phyloP scores from a whole-genome alignment of 1,140 invertebrate species.

The Diorhabda carinulata region DNA sequence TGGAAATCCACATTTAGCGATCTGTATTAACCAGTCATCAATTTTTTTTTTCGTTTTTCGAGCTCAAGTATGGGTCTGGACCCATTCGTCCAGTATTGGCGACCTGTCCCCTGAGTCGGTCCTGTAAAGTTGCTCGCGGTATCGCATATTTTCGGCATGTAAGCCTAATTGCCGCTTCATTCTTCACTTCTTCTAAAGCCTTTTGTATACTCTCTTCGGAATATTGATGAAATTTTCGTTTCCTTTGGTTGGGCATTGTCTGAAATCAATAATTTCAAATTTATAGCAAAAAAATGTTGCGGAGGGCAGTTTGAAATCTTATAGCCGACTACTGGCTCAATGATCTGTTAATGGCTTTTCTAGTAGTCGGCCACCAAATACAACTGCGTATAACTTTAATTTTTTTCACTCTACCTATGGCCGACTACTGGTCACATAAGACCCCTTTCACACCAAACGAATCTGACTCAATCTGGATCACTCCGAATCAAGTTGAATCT shows the following conservation, averaged over 20 bases:
- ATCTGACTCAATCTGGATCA: too few species aligned
- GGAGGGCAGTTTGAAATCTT: not conserved
- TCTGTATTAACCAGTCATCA: not conserved
- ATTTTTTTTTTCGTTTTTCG: slow-evolving; percentile 14
- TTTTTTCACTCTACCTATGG: too few species aligned
- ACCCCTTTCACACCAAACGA: too few species aligned
- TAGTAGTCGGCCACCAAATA: slow-evolving; percentile 5
- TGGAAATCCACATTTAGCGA: not conserved
- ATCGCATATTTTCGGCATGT: slow-evolving; percentile 11
- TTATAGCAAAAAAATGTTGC: not conserved
- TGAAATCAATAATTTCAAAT: not conserved
- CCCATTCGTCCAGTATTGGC: not conserved
- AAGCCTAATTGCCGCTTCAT: not conserved
- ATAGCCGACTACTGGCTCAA: slow-evolving; percentile 4
- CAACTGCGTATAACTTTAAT: not conserved
- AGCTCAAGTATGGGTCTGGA: slow-evolving; percentile 3
- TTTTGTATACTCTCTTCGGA: not conserved
- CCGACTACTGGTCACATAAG: too few species aligned
- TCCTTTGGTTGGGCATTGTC: not conserved
- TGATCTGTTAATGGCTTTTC: not conserved
- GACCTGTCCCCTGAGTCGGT: slow-evolving; percentile 8
- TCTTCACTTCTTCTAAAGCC: not conserved
- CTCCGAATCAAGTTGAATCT: too few species aligned
- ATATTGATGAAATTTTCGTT: not conserved
- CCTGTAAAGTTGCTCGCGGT: slow-evolving; percentile 15